These are phyloP conservation scores for Bicyclus anynana DNA, from an alignment of 1,140 invertebrate species.

Conservation along the genomic window DNA sequence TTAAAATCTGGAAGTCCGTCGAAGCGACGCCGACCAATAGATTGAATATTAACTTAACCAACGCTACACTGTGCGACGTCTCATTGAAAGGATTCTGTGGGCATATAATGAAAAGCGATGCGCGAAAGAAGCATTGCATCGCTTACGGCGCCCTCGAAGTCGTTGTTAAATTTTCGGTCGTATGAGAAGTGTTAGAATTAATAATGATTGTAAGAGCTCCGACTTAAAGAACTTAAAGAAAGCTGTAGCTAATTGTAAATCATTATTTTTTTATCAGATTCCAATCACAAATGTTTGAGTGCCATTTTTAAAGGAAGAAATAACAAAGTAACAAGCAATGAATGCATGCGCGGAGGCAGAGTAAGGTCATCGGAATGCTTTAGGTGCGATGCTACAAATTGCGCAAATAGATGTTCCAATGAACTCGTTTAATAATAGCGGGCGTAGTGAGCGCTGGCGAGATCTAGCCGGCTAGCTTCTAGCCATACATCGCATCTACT, in stretches of 20 bases:
- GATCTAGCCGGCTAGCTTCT: slow-evolving; percentile 17
- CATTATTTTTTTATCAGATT: no score
- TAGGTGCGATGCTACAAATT: slow-evolving; percentile 68
- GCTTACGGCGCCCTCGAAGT: slow-evolving; percentile 24
- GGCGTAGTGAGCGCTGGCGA: slow-evolving; percentile 68
- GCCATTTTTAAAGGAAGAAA: background rate
- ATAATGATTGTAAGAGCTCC: background rate
- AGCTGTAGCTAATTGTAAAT: no score
- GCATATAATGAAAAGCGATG: slow-evolving; percentile 68
- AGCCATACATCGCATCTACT: slow-evolving; percentile 27
- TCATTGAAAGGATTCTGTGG: slow-evolving; percentile 53
- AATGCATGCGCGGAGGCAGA: slow-evolving; percentile 41
- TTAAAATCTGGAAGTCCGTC: slow-evolving; percentile 61
- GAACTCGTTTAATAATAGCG: slow-evolving; percentile 76
- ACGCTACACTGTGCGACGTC: slow-evolving; percentile 30
- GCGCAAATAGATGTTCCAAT: slow-evolving; percentile 77
- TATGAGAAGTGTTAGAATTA: no score
- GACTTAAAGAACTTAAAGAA: no score
- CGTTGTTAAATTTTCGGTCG: no score
- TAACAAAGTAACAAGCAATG: slow-evolving; percentile 24
- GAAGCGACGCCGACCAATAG: slow-evolving; percentile 41
- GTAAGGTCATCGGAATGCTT: slow-evolving; percentile 69
- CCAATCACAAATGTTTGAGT: no score
- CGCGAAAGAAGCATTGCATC: slow-evolving; percentile 59
- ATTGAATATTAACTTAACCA: slow-evolving; percentile 61